Percentiles rank a stretch among this genome's conserved stretches.
phyloP scores from a whole-genome alignment of 2,888 invertebrate genomes.

The Dendrolimus pini region DNA sequence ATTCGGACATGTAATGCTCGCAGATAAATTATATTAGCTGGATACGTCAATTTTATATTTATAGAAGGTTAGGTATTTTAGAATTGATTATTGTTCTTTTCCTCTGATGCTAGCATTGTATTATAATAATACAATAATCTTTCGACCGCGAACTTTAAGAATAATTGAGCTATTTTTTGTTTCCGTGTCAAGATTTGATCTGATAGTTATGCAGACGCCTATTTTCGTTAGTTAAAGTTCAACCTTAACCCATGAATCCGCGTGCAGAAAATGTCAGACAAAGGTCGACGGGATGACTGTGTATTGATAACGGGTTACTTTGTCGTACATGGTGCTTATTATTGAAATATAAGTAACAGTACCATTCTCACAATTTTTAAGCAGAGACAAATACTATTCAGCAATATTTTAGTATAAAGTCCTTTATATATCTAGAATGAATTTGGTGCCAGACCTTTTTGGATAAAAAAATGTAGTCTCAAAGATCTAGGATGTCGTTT shows the following conservation, averaged over 20 bases:
- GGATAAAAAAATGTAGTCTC: too few species aligned
- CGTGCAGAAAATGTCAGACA: constrained; percentile 57
- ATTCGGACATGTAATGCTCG: neutral
- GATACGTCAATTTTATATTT: neutral
- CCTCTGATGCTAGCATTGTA: neutral
- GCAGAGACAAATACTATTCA: too few species aligned
- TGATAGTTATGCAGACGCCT: constrained; percentile 46
- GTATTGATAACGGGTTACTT: constrained; percentile 23
- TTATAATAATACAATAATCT: neutral
- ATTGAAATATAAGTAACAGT: too few species aligned
- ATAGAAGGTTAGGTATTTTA: neutral
- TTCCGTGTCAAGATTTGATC: constrained; percentile 27
- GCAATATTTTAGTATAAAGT: too few species aligned
- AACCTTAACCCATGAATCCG: constrained; percentile 49
- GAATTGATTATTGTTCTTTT: neutral
- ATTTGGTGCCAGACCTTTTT: too few species aligned
- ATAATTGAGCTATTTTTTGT: constrained; percentile 4
- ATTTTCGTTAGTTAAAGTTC: constrained; percentile 43
- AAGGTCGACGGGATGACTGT: constrained; percentile 43
- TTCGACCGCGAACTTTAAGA: constrained; percentile 5
- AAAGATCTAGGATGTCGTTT: too few species aligned
- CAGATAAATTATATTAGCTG: neutral
- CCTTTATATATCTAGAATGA: too few species aligned
- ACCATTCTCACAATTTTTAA: too few species aligned
- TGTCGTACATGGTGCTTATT: constrained; percentile 17